Percentiles rank a stretch among this genome's conserved stretches.
Evolutionary conservation across 2,888 invertebrate species (phyloP).

Genomic region (Oconnorella tubifera): DNA sequence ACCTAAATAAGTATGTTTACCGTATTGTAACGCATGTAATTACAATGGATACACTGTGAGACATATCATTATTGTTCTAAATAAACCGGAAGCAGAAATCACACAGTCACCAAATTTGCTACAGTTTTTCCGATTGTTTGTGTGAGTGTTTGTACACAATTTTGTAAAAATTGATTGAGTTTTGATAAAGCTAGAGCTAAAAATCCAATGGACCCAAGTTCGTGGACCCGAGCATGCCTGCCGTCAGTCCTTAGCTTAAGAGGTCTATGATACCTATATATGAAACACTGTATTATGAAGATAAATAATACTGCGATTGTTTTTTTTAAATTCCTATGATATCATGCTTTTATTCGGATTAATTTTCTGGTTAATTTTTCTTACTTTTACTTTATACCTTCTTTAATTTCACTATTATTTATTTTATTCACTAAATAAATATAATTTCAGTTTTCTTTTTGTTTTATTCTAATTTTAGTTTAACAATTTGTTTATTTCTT

Average conservation of each 20-base stretch:
- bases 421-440: too few species aligned
- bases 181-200: neutral
- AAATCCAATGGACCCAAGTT: constrained; percentile 9
- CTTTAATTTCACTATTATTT: too few species aligned
- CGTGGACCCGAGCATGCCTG: constrained; percentile 8
- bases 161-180: neutral
- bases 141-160: neutral
- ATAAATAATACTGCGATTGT: too few species aligned
- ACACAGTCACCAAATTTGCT: neutral
- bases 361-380: too few species aligned
- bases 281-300: too few species aligned
- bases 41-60: neutral
- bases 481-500: too few species aligned
- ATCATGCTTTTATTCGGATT: too few species aligned
- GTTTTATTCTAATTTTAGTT: too few species aligned
- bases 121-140: neutral
- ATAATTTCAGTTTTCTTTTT: too few species aligned
- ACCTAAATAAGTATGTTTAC: neutral
- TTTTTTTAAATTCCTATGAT: too few species aligned
- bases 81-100: neutral
- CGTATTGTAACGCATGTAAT: neutral
- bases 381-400: too few species aligned
- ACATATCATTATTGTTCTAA: neutral
- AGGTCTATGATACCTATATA: too few species aligned
- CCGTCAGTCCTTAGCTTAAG: constrained; percentile 12